These are phyloP conservation scores for Ormia ochracea DNA, from an alignment of 2,888 invertebrate genomes.

Conservation along the genomic window DNA sequence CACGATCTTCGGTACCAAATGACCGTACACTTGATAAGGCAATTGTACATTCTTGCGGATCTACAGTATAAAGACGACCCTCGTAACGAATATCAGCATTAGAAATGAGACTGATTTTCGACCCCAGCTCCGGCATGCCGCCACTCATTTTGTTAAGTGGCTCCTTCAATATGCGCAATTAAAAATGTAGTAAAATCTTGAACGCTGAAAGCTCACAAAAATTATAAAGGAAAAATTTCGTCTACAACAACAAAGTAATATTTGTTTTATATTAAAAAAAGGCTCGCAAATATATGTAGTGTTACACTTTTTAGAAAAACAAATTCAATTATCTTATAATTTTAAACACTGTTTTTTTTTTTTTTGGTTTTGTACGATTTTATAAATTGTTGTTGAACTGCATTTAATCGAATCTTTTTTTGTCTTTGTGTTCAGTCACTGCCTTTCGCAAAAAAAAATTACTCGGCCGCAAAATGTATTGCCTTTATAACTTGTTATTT, in stretches of 20 bases:
- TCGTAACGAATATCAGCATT: constrained; percentile 99
- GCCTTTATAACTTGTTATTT: neutral
- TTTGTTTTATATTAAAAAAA: neutral
- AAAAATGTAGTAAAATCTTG: neutral
- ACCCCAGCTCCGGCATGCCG: constrained; percentile 98
- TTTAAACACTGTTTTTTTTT: neutral
- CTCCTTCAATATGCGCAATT: constrained; percentile 32
- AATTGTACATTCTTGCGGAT: constrained; percentile 99
- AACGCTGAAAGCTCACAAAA: constrained; percentile 11
- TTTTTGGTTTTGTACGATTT: neutral
- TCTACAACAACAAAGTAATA: constrained; percentile 25
- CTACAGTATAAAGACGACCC: constrained; percentile 98
- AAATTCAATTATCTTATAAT: neutral
- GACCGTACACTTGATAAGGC: constrained; percentile 99
- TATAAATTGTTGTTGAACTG: neutral
- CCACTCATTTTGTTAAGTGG: constrained; percentile 78
- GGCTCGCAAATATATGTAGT: constrained; percentile 37
- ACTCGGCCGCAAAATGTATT: constrained; percentile 23
- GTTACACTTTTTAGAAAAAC: constrained; percentile 22
- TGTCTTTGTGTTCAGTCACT: constrained; percentile 45
- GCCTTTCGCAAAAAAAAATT: constrained; percentile 34
- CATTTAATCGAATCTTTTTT: constrained; percentile 1
- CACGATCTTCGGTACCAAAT: constrained; percentile 98
- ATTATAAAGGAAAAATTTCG: neutral
- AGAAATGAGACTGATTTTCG: constrained; percentile 99